Base-by-base conservation (phyloP, 2,888 invertebrate genomes). In the Chloroclysta siterata region DNA sequence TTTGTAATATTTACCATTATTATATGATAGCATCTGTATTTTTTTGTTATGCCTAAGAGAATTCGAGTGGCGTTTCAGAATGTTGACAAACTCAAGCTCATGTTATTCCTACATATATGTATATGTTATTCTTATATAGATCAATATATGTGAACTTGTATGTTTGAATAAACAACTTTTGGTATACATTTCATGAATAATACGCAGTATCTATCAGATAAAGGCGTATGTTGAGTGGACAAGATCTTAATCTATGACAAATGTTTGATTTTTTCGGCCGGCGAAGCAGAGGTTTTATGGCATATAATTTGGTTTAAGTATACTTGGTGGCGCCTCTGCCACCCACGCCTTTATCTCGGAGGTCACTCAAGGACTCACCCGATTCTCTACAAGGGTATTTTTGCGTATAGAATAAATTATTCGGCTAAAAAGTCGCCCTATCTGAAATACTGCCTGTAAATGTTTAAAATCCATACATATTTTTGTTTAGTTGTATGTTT, bases 301-400 rank as follows among this genome's bases (percentile, higher is more conserved):
- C 69, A 72, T 72, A 80, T 82, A 82, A 83, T 82, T 79, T 69
- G 68, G 75, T 74, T 81, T 74, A 77, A 76, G 77, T 75, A 77
- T 74, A 79, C 72, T 73, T 70, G 66, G 72, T 72, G 80, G 77
- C 81, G 81, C 79, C 81, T 75, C 58, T 56, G 66, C 72, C 78
- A 68, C 86, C 85, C 79, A 84, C 85, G 78, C 75, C 62, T 68
- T 65, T 66, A 71, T 73, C 67, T 56, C 55, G 73, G 75, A 84
- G 87, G 87, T 85, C 82, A 82, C 69, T 79, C 80, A 85, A 85
- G 83, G 84, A 79, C 83, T 77, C 57, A 63, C 77, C 69, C 58
- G 66, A 62, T 65, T 74, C 70, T 58, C 67, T 33, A 75, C 78
- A 74, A 60, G 60, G 59, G 62, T 65, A 66, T 61, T 53, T 65